Conservation (phyloP, 2,888 invertebrate species). For the Neocrepidodera transversa region DNA sequence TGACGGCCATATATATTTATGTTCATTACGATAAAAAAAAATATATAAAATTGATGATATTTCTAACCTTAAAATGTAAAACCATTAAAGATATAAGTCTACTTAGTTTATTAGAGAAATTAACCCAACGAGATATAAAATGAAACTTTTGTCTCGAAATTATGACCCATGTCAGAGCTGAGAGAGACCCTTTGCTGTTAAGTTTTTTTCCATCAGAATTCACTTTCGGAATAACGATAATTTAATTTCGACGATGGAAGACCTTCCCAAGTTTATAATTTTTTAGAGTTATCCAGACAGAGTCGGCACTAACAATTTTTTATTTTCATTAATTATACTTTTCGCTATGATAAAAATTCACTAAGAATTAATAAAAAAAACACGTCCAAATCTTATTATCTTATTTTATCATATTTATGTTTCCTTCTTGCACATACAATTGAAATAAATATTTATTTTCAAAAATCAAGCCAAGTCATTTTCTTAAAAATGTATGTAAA, state of each 20-base stretch:
- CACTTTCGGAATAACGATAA: constrained; percentile 21
- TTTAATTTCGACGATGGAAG: constrained; percentile 13
- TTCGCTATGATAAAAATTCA: not conserved
- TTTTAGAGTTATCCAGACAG: constrained; percentile 4
- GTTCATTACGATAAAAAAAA: too few species aligned
- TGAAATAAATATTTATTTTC: too few species aligned
- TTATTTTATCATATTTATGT: too few species aligned
- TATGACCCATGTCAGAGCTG: constrained; percentile 16
- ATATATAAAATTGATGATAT: too few species aligned
- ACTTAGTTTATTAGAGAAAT: constrained; percentile 32
- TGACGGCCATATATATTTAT: too few species aligned
- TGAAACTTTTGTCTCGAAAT: constrained; percentile 14
- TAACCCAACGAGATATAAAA: not conserved
- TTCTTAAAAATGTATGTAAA: too few species aligned
- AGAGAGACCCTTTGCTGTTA: constrained; percentile 1
- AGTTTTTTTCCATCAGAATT: constrained; percentile 21
- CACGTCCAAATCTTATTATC: too few species aligned
- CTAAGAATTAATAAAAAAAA: too few species aligned
- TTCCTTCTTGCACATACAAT: too few species aligned
- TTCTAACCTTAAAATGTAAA: too few species aligned
- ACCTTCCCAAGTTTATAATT: constrained; percentile 16
- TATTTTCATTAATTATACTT: too few species aligned
- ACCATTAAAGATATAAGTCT: not conserved
- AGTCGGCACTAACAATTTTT: not conserved
- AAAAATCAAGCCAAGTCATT: too few species aligned